Evolutionary conservation across 2,888 invertebrate species (phyloP).

Genomic region (Apodemia zela): DNA sequence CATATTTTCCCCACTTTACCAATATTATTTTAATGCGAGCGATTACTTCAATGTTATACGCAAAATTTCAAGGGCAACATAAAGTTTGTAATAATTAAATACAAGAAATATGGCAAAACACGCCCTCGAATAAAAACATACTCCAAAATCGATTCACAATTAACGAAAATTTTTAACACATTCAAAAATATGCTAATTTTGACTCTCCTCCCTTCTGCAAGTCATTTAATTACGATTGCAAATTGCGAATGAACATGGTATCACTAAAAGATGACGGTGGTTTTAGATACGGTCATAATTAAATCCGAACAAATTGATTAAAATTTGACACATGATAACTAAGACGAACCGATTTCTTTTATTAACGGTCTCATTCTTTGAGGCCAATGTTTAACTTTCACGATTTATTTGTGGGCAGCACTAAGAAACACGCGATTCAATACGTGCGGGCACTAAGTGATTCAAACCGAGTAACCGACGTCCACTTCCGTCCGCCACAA

Average conservation of each 20-base stretch:
- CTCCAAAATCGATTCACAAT: neutral
- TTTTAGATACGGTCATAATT: neutral
- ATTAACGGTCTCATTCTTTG: constrained; percentile 68
- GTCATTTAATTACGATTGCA: neutral
- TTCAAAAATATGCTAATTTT: neutral
- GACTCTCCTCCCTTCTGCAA: neutral
- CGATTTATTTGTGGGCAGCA: constrained; percentile 65
- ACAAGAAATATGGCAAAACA: too few species aligned
- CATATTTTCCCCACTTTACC: too few species aligned
- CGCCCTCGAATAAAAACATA: neutral
- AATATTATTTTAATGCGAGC: too few species aligned
- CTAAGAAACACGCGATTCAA: constrained; percentile 51
- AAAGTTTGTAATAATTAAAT: too few species aligned
- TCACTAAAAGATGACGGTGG: neutral
- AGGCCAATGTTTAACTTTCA: constrained; percentile 75
- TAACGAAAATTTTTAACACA: neutral
- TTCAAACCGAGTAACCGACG: constrained; percentile 42
- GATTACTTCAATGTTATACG: too few species aligned
- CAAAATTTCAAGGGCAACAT: too few species aligned
- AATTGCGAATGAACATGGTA: neutral
- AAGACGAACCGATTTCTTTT: constrained; percentile 40
- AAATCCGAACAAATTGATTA: constrained; percentile 8
- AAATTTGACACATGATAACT: constrained; percentile 19
- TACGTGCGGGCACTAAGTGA: constrained; percentile 23
- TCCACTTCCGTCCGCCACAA: constrained; percentile 62